Percentiles rank a stretch among this genome's conserved stretches.
phyloP scores from a whole-genome alignment of 1,140 invertebrate genomes.

The Bombus confusus region DNA sequence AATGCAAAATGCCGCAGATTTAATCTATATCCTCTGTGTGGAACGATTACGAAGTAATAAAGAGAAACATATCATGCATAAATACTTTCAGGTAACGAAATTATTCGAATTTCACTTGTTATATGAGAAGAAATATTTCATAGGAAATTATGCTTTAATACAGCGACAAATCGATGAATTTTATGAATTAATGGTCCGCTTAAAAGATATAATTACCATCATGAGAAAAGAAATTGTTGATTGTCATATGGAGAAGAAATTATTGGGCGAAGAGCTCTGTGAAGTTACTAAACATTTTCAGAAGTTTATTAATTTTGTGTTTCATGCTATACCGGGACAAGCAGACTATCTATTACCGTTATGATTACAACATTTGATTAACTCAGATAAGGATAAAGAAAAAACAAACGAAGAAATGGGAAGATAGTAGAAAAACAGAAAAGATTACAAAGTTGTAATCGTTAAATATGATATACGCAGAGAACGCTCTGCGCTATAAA shows the following conservation, averaged over 20 bases:
- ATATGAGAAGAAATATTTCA: background rate
- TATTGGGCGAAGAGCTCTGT: constrained; percentile 70
- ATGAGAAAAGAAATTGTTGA: constrained; percentile 41
- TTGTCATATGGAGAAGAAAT: constrained; percentile 57
- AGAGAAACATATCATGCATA: constrained; percentile 70
- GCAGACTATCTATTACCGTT: constrained; percentile 77
- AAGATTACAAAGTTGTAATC: background rate
- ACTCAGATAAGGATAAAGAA: background rate
- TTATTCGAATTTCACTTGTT: background rate
- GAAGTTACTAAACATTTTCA: constrained; percentile 79
- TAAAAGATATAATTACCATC: constrained; percentile 59
- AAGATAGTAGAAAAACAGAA: background rate
- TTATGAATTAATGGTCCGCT: constrained; percentile 52
- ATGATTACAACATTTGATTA: constrained; percentile 22
- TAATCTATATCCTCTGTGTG: constrained; percentile 77
- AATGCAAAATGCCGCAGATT: constrained; percentile 76
- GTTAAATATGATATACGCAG: too few relatives aligned
- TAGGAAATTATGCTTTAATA: constrained; percentile 23
- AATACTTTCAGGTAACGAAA: constrained; percentile 68
- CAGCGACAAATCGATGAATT: constrained; percentile 67
- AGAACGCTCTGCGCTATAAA: too few relatives aligned
- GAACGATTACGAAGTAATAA: constrained; percentile 75
- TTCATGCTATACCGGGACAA: constrained; percentile 77
- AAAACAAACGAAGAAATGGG: background rate
- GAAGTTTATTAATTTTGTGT: constrained; percentile 81